phyloP scores from a whole-genome alignment of 64 coral and sea anemone genomes.

The Pocillopora damicornis region DNA sequence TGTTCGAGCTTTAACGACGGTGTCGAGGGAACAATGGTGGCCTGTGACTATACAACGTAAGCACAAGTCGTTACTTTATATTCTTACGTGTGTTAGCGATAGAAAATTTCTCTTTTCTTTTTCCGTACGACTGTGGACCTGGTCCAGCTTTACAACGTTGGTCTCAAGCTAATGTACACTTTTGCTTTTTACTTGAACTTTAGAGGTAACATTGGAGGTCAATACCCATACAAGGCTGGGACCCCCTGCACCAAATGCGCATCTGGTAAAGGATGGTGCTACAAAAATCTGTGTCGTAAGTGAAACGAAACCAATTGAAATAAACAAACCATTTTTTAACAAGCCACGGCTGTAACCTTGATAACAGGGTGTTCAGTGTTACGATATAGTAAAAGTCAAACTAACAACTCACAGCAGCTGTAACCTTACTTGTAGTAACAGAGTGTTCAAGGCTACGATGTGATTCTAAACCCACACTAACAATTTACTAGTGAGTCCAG shows the following conservation, averaged over 20 bases:
- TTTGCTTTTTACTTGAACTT: neutral
- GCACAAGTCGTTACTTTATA: neutral
- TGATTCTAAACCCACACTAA: too few relatives aligned
- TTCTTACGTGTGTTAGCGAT: too few relatives aligned
- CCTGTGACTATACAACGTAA: constrained; percentile 66
- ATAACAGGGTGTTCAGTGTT: too few relatives aligned
- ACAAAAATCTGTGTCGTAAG: constrained; percentile 75
- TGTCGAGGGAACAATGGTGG: constrained; percentile 38
- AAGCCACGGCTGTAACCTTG: too few relatives aligned
- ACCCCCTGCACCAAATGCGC: constrained; percentile 62
- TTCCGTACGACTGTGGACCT: neutral
- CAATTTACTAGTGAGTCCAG: too few relatives aligned
- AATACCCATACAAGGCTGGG: constrained; percentile 47
- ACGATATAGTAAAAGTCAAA: neutral
- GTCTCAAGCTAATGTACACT: neutral
- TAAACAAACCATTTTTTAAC: too few relatives aligned
- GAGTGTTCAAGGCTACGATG: too few relatives aligned
- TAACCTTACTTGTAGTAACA: too few relatives aligned
- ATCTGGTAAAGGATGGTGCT: constrained; percentile 58
- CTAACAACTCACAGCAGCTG: neutral
- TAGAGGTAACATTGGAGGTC: constrained; percentile 15
- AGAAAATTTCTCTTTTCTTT: neutral
- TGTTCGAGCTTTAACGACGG: neutral
- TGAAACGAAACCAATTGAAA: neutral
- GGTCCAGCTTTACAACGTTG: neutral